These are phyloP conservation scores for Pipistrellus pygmaeus DNA, from an alignment of 2,797 vertebrate species.

Conservation along the genomic window DNA sequence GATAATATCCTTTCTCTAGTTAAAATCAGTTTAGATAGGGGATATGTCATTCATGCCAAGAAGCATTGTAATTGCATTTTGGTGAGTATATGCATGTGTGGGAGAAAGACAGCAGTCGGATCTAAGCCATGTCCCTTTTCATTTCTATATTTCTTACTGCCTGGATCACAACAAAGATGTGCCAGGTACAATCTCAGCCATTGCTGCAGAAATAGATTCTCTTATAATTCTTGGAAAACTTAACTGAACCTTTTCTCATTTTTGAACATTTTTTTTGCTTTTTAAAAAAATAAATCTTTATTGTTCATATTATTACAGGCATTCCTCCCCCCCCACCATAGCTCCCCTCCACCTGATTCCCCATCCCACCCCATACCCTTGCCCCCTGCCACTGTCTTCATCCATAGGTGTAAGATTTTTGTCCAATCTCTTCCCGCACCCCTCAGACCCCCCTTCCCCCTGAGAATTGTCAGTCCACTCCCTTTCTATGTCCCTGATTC, in stretches of 20 bases:
- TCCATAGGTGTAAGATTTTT: too few species aligned
- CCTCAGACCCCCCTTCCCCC: too few species aligned
- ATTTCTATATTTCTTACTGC: not conserved
- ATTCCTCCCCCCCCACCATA: too few species aligned
- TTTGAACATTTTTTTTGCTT: not conserved
- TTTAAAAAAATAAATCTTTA: too few species aligned
- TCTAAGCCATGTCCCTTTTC: not conserved
- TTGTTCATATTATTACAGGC: too few species aligned
- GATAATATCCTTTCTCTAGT: not conserved
- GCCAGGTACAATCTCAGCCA: not conserved
- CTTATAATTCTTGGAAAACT: not conserved
- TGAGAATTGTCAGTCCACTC: too few species aligned
- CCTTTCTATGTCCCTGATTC: too few species aligned
- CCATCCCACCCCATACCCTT: too few species aligned
- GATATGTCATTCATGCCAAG: not conserved
- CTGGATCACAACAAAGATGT: not conserved
- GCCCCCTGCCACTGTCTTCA: too few species aligned
- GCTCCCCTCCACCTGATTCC: too few species aligned
- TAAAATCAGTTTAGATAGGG: not conserved
- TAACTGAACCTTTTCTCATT: not conserved
- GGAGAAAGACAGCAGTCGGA: not conserved
- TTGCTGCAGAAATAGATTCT: not conserved
- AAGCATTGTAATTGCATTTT: not conserved
- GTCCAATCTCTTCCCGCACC: too few species aligned
- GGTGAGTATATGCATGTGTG: fast-evolving